Evolutionary conservation across 2,888 invertebrate genomes (phyloP).

Genomic region (Bimastos eiseni): DNA sequence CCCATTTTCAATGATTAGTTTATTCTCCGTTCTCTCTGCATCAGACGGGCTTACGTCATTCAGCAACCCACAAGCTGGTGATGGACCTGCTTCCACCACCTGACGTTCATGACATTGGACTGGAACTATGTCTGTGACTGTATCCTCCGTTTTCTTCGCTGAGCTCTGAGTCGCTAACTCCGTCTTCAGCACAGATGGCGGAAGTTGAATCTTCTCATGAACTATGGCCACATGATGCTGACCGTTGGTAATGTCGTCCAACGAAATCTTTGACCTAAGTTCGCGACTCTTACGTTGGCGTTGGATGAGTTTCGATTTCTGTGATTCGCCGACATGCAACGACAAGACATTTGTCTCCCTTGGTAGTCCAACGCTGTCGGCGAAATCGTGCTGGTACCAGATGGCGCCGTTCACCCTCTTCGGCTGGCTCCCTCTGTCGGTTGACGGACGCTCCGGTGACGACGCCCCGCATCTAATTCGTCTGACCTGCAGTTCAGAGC

Average conservation of each 20-base stretch:
- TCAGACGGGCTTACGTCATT: not conserved
- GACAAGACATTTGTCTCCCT: not conserved
- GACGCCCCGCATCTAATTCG: not conserved
- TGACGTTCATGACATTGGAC: not conserved
- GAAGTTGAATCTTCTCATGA: not conserved
- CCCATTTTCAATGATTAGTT: too few relatives aligned
- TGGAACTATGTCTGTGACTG: not conserved
- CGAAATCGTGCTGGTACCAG: not conserved
- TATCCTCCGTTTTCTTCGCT: not conserved
- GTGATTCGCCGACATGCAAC: not conserved
- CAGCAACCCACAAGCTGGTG: not conserved
- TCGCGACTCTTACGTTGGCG: not conserved
- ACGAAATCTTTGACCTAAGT: not conserved
- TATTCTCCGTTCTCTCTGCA: not conserved
- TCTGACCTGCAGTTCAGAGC: constrained; percentile 6
- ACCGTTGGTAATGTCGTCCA: not conserved
- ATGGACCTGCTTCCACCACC: too few relatives aligned
- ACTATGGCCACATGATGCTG: not conserved
- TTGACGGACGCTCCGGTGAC: not conserved
- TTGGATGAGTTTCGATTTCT: not conserved
- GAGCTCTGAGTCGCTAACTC: not conserved
- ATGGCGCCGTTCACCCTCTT: not conserved
- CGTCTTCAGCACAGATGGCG: not conserved
- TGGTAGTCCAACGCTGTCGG: not conserved
- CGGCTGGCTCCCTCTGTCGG: not conserved